Conservation (phyloP, 2,888 invertebrate species). For the Amblyteles armatorius region DNA sequence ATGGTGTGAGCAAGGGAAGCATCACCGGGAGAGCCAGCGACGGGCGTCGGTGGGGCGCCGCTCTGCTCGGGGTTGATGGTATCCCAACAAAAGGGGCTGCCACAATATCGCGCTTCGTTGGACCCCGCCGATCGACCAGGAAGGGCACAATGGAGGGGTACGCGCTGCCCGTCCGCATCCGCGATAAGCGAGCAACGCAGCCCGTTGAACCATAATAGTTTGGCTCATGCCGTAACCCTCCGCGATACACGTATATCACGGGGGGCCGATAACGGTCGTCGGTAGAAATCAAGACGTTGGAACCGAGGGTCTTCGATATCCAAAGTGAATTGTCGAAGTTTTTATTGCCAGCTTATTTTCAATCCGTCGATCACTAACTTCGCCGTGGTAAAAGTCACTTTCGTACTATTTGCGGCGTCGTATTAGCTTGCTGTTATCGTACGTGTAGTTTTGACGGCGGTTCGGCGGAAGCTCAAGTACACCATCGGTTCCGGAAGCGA, state of each 20-base stretch:
- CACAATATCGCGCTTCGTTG: conserved; percentile 70
- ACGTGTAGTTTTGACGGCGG: too few relatives aligned
- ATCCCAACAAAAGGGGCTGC: conserved; percentile 64
- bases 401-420: too few relatives aligned
- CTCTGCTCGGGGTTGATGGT: conserved; percentile 56
- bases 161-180: conserved; percentile 40
- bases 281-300: not conserved
- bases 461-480: too few relatives aligned
- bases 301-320: not conserved
- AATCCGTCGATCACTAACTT: not conserved
- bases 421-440: too few relatives aligned
- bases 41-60: conserved; percentile 15
- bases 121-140: conserved; percentile 68
- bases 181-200: conserved; percentile 63
- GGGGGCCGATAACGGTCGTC: conserved; percentile 13
- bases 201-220: conserved; percentile 63
- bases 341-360: not conserved
- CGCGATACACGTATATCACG: not conserved
- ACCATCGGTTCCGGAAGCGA: too few relatives aligned
- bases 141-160: conserved; percentile 63
- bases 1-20: conserved; percentile 31
- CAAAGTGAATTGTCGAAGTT: not conserved
- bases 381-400: too few relatives aligned
- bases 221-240: conserved; percentile 50
- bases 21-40: conserved; percentile 28